These are phyloP conservation scores for Azemiops feae DNA, from an alignment of 2,113 vertebrate species.

Conservation along the genomic window DNA sequence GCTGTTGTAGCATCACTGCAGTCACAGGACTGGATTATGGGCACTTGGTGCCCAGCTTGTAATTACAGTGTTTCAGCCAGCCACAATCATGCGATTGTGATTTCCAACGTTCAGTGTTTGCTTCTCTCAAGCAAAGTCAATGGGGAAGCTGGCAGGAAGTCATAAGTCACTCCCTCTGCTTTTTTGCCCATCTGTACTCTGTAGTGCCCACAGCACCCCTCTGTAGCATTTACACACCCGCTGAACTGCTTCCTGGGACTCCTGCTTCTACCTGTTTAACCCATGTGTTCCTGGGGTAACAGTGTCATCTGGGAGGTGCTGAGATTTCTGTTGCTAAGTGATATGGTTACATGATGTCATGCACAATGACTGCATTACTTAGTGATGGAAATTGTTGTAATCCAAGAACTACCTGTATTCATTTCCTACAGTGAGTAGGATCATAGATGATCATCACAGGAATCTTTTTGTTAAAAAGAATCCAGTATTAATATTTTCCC, in stretches of 20 bases:
- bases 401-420: neutral
- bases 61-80: neutral
- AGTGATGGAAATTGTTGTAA: neutral
- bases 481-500: neutral
- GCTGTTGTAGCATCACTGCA: neutral
- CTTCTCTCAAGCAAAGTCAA: neutral
- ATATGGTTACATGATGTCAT: neutral
- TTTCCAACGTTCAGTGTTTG: neutral
- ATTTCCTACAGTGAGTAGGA: neutral
- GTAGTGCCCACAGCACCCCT: neutral
- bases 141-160: neutral
- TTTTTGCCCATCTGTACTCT: neutral
- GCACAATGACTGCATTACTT: neutral
- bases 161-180: neutral
- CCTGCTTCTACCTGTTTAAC: neutral
- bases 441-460: neutral
- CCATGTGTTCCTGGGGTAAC: neutral
- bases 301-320: neutral
- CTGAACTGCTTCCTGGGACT: neutral
- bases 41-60: neutral
- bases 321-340: neutral
- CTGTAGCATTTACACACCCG: neutral
- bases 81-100: neutral
- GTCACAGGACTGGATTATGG: neutral
- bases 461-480: neutral